Conservation (phyloP, 2,888 invertebrate species). For the Drosophila longiperda region DNA sequence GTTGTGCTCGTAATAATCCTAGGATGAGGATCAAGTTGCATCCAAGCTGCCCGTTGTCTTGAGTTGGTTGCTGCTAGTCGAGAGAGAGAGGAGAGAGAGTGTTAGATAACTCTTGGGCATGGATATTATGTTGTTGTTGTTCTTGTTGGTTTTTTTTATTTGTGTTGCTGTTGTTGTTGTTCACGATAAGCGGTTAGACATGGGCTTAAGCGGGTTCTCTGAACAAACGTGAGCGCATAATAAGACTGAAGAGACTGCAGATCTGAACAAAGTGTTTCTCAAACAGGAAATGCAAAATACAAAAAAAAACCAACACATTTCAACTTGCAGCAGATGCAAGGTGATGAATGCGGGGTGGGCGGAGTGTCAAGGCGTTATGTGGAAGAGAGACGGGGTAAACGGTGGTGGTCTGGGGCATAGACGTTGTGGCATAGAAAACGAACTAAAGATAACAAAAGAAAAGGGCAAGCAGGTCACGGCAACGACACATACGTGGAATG, state of each 20-base stretch:
- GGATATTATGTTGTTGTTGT: constrained; percentile 38
- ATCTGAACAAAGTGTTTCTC: constrained; percentile 5
- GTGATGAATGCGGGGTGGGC: neutral
- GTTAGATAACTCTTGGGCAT: constrained; percentile 71
- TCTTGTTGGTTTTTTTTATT: constrained; percentile 25
- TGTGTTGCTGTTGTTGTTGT: constrained; percentile 25
- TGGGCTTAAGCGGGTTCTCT: constrained; percentile 57
- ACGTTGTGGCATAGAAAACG: constrained; percentile 8
- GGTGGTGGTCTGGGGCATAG: neutral
- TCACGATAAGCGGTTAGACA: constrained; percentile 60
- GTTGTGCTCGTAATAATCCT: constrained; percentile 74
- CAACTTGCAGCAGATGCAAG: constrained; percentile 16
- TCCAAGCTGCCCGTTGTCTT: constrained; percentile 75
- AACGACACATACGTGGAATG: constrained; percentile 90
- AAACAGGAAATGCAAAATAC: constrained; percentile 66
- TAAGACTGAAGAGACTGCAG: constrained; percentile 25
- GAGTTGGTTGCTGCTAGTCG: constrained; percentile 63
- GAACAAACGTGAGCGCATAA: constrained; percentile 52
- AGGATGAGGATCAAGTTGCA: constrained; percentile 67
- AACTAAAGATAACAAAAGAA: constrained; percentile 41
- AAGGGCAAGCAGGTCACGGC: neutral
- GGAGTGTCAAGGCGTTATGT: neutral
- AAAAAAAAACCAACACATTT: constrained; percentile 27
- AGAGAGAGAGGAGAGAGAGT: constrained; percentile 39
- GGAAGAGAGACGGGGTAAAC: constrained; percentile 1